These are phyloP conservation scores for Centruroides sculpturatus DNA, from an alignment of 1,140 invertebrate species.

Conservation along the genomic window DNA sequence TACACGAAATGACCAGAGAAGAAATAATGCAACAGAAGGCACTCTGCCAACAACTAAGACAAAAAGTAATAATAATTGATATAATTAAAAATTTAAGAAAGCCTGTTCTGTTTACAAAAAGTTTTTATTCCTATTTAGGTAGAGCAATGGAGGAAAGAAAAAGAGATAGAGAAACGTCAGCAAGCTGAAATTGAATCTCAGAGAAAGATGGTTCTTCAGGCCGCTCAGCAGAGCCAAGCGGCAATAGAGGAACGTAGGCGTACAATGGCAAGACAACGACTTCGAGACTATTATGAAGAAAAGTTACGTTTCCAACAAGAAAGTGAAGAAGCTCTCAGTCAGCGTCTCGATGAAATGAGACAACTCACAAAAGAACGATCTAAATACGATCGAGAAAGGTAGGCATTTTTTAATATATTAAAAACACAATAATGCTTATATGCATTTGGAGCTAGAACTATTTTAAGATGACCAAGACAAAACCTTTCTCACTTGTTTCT, in stretches of 20 bases:
- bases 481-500: no score
- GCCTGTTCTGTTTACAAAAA: no score
- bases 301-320: conserved; percentile 12
- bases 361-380: conserved; percentile 9
- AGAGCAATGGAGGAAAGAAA: conserved; percentile 13
- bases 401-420: background rate
- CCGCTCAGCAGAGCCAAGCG: conserved; percentile 10
- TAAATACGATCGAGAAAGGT: conserved; percentile 14
- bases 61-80: background rate
- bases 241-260: conserved; percentile 12
- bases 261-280: conserved; percentile 9
- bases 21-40: conserved; percentile 9
- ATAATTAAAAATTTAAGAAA: no score
- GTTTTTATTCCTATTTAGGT: background rate
- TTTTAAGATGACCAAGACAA: no score
- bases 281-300: conserved; percentile 12
- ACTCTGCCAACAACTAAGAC: conserved; percentile 9
- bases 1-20: conserved; percentile 7
- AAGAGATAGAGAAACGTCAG: conserved; percentile 9
- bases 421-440: no score
- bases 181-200: conserved; percentile 12
- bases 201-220: conserved; percentile 8
- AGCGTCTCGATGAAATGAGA: conserved; percentile 8
- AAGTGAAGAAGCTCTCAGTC: conserved; percentile 12
- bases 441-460: no score